Evolutionary conservation across 1,140 invertebrate species (phyloP).

Genomic region (Caenorhabditis brenneri): DNA sequence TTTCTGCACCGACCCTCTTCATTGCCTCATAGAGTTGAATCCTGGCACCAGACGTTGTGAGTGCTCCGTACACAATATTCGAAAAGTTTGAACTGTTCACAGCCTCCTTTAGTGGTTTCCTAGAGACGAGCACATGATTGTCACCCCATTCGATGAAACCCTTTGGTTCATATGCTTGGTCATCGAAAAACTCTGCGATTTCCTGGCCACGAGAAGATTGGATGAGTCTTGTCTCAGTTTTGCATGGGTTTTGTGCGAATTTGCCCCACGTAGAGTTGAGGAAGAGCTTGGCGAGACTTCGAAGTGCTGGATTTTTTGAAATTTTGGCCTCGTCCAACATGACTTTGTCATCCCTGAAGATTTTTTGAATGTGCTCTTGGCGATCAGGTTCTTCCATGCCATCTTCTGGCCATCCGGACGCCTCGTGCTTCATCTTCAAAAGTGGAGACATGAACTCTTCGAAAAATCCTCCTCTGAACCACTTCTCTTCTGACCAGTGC

Average conservation of each 20-base stretch:
- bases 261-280: not conserved
- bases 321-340: not conserved
- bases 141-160: not conserved
- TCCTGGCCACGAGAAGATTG: not conserved
- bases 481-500: not conserved
- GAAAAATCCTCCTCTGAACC: not conserved
- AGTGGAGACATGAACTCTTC: not conserved
- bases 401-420: not conserved
- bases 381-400: not conserved
- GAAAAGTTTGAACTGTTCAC: not conserved
- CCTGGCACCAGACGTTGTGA: not conserved
- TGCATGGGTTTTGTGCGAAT: not conserved
- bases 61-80: not conserved
- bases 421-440: not conserved
- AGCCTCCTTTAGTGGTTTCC: not conserved
- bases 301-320: not conserved
- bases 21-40: not conserved
- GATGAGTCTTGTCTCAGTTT: too few relatives aligned
- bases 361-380: too few relatives aligned
- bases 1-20: not conserved
- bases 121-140: not conserved
- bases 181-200: not conserved
- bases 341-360: too few relatives aligned
- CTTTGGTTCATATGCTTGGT: not conserved
- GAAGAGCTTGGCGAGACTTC: not conserved